phyloP scores from a whole-genome alignment of 2,888 invertebrate species.

The Dorcus parallelipipedus region DNA sequence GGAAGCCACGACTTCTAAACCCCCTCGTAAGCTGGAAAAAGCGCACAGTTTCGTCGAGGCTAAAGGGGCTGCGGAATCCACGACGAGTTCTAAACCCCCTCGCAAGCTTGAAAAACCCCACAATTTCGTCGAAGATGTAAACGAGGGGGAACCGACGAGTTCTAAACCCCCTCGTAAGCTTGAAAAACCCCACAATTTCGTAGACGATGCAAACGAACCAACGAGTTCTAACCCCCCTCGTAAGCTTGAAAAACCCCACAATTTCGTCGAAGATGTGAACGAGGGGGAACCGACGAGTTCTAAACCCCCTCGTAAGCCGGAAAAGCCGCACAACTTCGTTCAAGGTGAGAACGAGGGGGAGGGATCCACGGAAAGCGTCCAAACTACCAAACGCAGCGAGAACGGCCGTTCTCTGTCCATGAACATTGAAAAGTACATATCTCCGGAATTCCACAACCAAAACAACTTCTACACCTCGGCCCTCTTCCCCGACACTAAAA shows the following conservation, averaged over 20 bases:
- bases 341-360: slow-evolving; percentile 6
- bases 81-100: background rate
- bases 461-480: slow-evolving; percentile 55
- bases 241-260: background rate
- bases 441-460: slow-evolving; percentile 53
- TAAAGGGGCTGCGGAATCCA: background rate
- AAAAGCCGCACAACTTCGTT: background rate
- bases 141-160: background rate
- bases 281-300: no score
- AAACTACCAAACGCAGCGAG: slow-evolving; percentile 28
- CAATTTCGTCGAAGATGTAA: background rate
- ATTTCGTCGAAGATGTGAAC: background rate
- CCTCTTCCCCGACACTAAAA: slow-evolving; percentile 47
- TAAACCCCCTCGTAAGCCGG: no score
- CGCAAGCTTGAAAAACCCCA: background rate
- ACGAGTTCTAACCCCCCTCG: no score
- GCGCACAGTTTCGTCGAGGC: background rate
- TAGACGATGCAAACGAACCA: no score
- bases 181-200: no score
- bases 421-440: slow-evolving; percentile 49
- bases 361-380: background rate
- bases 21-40: no score
- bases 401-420: slow-evolving; percentile 41
- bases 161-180: background rate
- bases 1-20: no score